phyloP scores from a whole-genome alignment of 2,888 invertebrate genomes.

The Rugalucina vietnamica region DNA sequence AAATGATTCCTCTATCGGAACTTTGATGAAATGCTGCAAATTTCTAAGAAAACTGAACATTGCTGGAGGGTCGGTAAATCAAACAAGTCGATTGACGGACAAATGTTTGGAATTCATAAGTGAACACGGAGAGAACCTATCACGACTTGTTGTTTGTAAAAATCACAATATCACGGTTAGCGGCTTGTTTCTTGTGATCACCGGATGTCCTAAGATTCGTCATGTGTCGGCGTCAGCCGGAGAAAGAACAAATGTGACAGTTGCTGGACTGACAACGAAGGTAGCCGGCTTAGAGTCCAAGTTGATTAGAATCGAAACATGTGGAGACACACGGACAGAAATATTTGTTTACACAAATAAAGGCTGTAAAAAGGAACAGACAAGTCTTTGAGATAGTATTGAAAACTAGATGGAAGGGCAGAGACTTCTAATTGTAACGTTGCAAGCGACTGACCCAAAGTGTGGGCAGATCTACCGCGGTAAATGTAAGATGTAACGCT shows the following conservation, averaged over 20 bases:
- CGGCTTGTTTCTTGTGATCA: slow-evolving; percentile 44
- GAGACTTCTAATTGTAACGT: too few species aligned
- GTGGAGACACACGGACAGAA: not conserved
- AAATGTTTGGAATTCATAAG: slow-evolving; percentile 54
- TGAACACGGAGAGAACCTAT: slow-evolving; percentile 47
- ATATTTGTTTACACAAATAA: not conserved
- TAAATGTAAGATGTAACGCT: too few species aligned
- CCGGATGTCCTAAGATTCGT: slow-evolving; percentile 40
- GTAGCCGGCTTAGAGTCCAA: not conserved
- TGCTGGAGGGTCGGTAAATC: slow-evolving; percentile 60
- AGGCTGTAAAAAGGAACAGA: too few species aligned
- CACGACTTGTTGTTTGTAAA: slow-evolving; percentile 47
- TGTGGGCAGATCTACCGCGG: too few species aligned
- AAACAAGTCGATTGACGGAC: slow-evolving; percentile 61
- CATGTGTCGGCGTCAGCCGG: not conserved
- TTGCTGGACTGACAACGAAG: not conserved
- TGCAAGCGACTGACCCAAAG: too few species aligned
- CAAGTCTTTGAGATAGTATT: too few species aligned
- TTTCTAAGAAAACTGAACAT: slow-evolving; percentile 59
- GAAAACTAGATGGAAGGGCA: too few species aligned
- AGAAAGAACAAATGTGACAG: not conserved
- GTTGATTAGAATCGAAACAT: not conserved
- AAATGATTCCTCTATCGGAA: slow-evolving; percentile 62
- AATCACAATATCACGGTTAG: slow-evolving; percentile 54
- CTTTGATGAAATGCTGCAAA: slow-evolving; percentile 55